phyloP scores from a whole-genome alignment of 2,113 vertebrate species.

The Dendrocopos noguchii region DNA sequence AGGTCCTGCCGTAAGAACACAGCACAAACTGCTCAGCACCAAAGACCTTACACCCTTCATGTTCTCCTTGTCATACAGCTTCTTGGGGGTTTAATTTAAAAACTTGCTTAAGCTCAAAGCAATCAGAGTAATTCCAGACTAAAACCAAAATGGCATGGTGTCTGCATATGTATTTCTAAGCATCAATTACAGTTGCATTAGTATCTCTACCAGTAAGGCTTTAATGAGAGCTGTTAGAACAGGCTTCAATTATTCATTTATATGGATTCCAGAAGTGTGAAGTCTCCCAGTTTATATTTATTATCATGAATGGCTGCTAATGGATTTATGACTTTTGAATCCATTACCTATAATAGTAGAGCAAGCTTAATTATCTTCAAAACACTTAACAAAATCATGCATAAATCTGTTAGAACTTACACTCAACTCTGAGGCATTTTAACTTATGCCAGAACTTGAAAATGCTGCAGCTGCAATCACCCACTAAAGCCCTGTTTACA shows the following conservation, averaged over 20 bases:
- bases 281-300: not conserved
- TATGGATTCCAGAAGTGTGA: not conserved
- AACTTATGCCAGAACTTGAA: constrained; percentile 26
- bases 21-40: not conserved
- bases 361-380: not conserved
- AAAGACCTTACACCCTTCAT: not conserved
- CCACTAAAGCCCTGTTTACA: constrained; percentile 31
- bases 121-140: not conserved
- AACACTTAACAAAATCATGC: not conserved
- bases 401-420: not conserved
- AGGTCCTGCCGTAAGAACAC: not conserved
- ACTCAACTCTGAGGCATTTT: constrained; percentile 11
- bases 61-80: not conserved
- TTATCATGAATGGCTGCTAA: not conserved
- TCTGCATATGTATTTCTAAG: not conserved
- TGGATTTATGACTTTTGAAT: not conserved
- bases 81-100: not conserved
- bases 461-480: not conserved
- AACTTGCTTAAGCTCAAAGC: not conserved
- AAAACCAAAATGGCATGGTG: not conserved
- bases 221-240: not conserved
- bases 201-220: not conserved
- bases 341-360: not conserved
- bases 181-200: not conserved
- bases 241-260: not conserved